Evolutionary conservation across 1,140 invertebrate species (phyloP).

Genomic region (Bilobella aurantiaca): DNA sequence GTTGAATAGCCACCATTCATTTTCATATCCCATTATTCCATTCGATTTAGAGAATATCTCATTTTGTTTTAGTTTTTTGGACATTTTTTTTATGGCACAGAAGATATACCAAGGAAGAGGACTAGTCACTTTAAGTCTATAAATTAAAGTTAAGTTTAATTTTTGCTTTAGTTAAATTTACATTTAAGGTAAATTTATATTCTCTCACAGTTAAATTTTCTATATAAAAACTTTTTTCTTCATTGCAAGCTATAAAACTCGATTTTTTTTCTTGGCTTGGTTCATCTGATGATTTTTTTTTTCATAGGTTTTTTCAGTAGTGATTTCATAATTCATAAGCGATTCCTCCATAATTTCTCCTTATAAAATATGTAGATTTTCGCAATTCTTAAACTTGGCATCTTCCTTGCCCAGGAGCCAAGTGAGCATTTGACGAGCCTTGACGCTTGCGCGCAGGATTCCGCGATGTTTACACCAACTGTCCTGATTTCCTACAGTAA

Average conservation of each 20-base stretch:
- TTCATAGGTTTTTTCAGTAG: background rate
- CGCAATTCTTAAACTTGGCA: conserved; percentile 80
- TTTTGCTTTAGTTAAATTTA: too few species aligned
- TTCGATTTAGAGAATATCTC: too few species aligned
- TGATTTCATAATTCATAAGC: conserved; percentile 44
- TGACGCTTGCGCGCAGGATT: conserved; percentile 71
- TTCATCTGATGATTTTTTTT: background rate
- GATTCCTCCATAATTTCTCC: conserved; percentile 17
- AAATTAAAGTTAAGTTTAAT: too few species aligned
- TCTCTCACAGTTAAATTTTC: too few species aligned
- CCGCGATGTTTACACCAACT: conserved; percentile 69
- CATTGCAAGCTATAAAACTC: background rate
- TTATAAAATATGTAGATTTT: conserved; percentile 73
- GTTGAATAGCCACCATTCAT: too few species aligned
- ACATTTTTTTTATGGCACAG: too few species aligned
- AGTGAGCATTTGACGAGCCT: conserved; percentile 75
- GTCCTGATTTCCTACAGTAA: conserved; percentile 27
- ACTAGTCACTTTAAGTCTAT: too few species aligned
- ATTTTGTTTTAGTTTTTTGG: too few species aligned
- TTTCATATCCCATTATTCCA: too few species aligned
- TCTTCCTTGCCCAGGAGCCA: conserved; percentile 82
- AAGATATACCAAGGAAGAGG: too few species aligned
- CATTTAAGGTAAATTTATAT: too few species aligned
- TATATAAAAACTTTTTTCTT: too few species aligned
- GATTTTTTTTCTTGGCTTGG: background rate